Percentiles rank a stretch among this genome's conserved stretches.
These are phyloP conservation scores for Forbesichthys papilliferus DNA, from an alignment of 2,113 vertebrate genomes.

Conservation along the genomic window DNA sequence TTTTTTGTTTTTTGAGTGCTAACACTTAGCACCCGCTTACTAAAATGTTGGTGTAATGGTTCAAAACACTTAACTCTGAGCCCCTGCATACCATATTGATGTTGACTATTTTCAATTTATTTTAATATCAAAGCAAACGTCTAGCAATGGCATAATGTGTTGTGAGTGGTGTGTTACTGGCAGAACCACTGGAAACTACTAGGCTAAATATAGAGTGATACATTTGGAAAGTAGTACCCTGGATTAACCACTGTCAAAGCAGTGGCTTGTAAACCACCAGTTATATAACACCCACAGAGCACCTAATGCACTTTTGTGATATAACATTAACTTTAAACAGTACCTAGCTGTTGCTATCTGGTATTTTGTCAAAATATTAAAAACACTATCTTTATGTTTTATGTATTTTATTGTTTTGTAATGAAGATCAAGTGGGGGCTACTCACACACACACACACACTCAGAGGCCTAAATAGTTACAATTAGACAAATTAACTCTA, in stretches of 20 bases:
- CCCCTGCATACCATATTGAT: not conserved
- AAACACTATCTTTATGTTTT: too few species aligned
- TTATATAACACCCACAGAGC: conserved; percentile 8
- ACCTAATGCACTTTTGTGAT: not conserved
- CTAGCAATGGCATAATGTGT: conserved; percentile 14
- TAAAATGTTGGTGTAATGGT: not conserved
- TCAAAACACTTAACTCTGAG: not conserved
- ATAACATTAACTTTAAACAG: not conserved
- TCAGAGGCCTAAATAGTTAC: too few species aligned
- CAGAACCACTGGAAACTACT: conserved; percentile 59
- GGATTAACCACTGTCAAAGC: conserved; percentile 30
- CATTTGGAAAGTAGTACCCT: conserved; percentile 40
- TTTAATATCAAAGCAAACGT: conserved; percentile 18
- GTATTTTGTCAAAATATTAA: conserved; percentile 38
- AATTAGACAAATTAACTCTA: too few species aligned
- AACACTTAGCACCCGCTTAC: conserved; percentile 5
- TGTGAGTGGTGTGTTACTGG: conserved; percentile 35
- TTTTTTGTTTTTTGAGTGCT: not conserved
- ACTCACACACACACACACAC: too few species aligned
- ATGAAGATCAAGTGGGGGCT: too few species aligned
- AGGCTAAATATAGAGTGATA: conserved; percentile 36
- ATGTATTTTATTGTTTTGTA: too few species aligned
- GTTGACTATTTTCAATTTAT: not conserved
- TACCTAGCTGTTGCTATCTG: conserved; percentile 17
- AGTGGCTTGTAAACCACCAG: conserved; percentile 13